Evolutionary conservation across 2,113 vertebrate species (phyloP), one percentile per base, ranked within the genome.

Genomic region (Spheniscus mendiculus): DNA sequence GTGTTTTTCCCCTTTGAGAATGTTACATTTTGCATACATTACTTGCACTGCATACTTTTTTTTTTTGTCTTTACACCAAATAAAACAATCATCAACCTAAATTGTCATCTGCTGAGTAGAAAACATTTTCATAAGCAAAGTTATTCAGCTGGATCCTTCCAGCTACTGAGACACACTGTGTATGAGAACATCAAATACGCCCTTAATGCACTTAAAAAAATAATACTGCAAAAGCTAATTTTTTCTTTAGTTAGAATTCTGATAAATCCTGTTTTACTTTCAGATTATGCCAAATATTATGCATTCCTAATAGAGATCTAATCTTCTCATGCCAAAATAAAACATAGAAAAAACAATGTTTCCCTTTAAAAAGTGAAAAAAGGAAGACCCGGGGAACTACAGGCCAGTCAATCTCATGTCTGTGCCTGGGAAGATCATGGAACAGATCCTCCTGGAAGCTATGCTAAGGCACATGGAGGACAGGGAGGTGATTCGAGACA

Each of bases 301-400:
- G 15, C 88, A 92, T 96, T 95, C 78, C 83, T 86, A 40, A 63
- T 32, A 92, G 50, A 89, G 38, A 77, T 56, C 44, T 92, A 93
- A 85, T 95, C 58, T 29, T 84, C 23, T 61, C 29, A 23, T 63
- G 50, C 58, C 82, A 58, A 81, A 90, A 93, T 89, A 95, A 97
- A 92, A 96, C 74, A 81, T 4, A 44, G 65, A 45, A 93, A 96
- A 94, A 94, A 87, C 77, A 83, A 73, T 8, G 12, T 94, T 95
- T 42, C 42, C 42, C 14, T 42, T 42, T 42, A 42, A 42, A 42
- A 42, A 42, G 42, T 6, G 42, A 42, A 42, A 15, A 42, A 42
- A 42, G 42, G 42, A 42, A 42, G 42, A 15, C 42, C 42, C 6
- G 6, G 42, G 14, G 42, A 42, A 15, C 42, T 42, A 42, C 42